These are phyloP conservation scores for Anarrhichthys ocellatus DNA, from an alignment of 2,113 vertebrate species.

Conservation along the genomic window DNA sequence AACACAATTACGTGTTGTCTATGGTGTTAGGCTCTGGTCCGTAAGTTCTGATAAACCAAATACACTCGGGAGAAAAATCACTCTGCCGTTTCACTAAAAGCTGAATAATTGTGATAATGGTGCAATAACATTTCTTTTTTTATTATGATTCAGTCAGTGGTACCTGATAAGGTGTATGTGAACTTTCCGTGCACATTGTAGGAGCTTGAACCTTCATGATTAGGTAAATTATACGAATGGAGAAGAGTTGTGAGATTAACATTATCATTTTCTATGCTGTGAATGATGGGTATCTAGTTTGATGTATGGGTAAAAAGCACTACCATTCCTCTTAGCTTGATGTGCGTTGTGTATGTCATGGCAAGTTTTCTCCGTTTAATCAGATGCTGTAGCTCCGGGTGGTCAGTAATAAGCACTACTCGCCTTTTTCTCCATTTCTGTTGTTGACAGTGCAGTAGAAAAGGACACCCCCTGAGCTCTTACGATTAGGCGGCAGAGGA, in stretches of 20 bases:
- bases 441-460: conserved; percentile 34
- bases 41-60: not conserved
- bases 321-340: conserved; percentile 11
- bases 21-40: not conserved
- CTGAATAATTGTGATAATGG: not conserved
- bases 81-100: not conserved
- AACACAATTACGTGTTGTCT: not conserved
- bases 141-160: not conserved
- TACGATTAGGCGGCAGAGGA: conserved; percentile 26
- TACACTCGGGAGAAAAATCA: not conserved
- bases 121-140: not conserved
- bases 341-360: conserved; percentile 25
- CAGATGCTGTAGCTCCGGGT: conserved; percentile 24
- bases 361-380: conserved; percentile 39
- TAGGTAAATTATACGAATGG: not conserved
- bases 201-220: not conserved
- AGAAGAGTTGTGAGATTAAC: not conserved
- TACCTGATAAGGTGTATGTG: not conserved
- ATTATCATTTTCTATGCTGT: conserved; percentile 10
- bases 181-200: not conserved
- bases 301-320: not conserved
- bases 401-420: conserved; percentile 38
- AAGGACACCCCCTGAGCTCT: conserved; percentile 18
- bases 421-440: conserved; percentile 15
- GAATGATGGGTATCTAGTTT: conserved; percentile 20